Evolutionary conservation across 2,797 vertebrate species (phyloP).

Genomic region (Oophaga sylvatica): DNA sequence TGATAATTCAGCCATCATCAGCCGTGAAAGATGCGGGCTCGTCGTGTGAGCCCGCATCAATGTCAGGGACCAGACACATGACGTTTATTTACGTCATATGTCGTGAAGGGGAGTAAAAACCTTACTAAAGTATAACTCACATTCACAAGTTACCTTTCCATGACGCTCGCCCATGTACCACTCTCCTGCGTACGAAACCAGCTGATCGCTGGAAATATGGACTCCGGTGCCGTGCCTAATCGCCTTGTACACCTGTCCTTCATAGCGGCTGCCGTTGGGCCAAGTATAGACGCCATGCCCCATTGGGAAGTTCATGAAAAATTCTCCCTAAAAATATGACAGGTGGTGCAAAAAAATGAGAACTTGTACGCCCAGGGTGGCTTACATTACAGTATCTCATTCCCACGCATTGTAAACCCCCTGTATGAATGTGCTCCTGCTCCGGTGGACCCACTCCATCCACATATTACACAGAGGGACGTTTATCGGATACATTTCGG

Average conservation of each 20-base stretch:
- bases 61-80: no score
- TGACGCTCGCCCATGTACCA: conserved; percentile 85
- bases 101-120: no score
- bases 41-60: no score
- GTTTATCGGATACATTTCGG: no score
- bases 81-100: no score
- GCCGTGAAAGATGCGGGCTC: no score
- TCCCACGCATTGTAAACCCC: no score
- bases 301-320: conserved; percentile 79
- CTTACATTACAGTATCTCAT: no score
- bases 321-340: conserved; percentile 79
- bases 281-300: conserved; percentile 81
- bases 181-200: conserved; percentile 79
- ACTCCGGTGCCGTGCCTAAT: conserved; percentile 83
- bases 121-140: background rate
- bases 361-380: background rate
- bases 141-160: conserved; percentile 79
- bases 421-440: no score
- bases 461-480: no score
- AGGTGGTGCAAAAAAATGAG: background rate
- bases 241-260: conserved; percentile 79
- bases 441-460: no score
- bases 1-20: no score
- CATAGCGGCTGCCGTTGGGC: conserved; percentile 84
- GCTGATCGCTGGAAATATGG: conserved; percentile 72